Conservation (phyloP, 1,140 invertebrate species). For the Procambarus clarkii region DNA sequence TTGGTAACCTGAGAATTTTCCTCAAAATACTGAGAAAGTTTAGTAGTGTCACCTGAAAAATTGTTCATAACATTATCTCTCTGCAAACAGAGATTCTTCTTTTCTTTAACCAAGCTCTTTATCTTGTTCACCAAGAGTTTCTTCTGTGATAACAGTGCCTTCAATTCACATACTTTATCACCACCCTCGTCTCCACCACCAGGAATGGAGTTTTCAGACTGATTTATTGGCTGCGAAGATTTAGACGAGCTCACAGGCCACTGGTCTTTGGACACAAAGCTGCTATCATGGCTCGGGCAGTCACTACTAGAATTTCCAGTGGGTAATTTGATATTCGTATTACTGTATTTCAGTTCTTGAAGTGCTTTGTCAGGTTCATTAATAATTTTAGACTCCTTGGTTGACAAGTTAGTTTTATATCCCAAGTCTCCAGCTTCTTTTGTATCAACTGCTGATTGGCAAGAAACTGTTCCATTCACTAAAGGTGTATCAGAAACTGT, state of each 20-base stretch:
- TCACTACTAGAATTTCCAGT: neutral
- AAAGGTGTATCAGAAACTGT: neutral
- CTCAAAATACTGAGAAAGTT: neutral
- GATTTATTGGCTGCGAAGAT: neutral
- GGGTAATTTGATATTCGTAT: neutral
- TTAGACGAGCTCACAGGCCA: neutral
- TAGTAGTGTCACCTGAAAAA: conserved; percentile 14
- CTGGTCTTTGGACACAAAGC: neutral
- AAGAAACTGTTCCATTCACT: neutral
- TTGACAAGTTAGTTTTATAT: neutral
- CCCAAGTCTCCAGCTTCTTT: neutral
- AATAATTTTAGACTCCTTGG: neutral
- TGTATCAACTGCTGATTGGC: neutral
- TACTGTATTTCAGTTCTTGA: neutral
- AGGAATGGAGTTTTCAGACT: neutral
- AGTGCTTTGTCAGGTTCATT: neutral
- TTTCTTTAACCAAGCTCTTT: conserved; percentile 10
- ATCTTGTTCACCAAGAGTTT: neutral
- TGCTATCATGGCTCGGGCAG: neutral
- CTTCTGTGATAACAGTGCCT: conserved; percentile 1
- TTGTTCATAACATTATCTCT: neutral
- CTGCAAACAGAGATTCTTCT: neutral
- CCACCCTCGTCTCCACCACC: neutral
- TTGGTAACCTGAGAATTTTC: conserved; percentile 1
- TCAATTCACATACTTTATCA: neutral